Base-by-base conservation (phyloP, 2,888 invertebrate species). In the Margaritifera margaritifera region DNA sequence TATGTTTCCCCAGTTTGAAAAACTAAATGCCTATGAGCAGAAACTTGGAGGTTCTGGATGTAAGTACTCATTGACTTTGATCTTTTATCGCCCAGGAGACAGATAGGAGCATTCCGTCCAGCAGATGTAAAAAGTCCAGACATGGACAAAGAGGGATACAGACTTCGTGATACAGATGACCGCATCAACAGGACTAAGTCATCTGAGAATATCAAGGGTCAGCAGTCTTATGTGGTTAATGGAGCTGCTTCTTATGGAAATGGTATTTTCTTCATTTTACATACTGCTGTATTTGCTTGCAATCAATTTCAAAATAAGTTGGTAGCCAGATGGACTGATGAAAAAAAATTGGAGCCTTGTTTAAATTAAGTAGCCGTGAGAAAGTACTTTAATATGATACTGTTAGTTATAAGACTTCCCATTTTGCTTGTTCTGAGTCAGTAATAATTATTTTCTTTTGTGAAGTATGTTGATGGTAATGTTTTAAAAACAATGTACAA, bases 121-220 rank as follows among this genome's bases (percentile, higher is more conserved):
- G 93, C 92, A 78, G 94, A 94, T 83, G 91, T 92, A 80, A 91
- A 91, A 68, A 92, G 93, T 85, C 94, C 81, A 0, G 84, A 85
- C 27, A 70, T 94, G 82, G 91, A 92, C 81, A 91, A 92, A 68
- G 92, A 93, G 85, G 94, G 96, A 74, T 98, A 98, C 91, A 93
- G 95, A 83, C 92, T 98, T 84, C 92, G 98, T 81, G 97, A 98
- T 92, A 98, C 98, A 53, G 97, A 97, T 90, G 96, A 97, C 91
- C 93, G 98, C 84, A 73, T 91, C 42, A 86, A 87, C 62, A 79
- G 90, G 51, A 84, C 89, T 67, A 86, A 83, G 71, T 70, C 69
- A 18, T 72, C 80, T 27, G 63, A 80, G 19, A 66, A 74, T 50
- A 72, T 73, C 53, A 74, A 68, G 53, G 62, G 60, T 15, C 31